Evolutionary conservation across 2,888 invertebrate genomes (phyloP).

Genomic region (Drosophila monieri): DNA sequence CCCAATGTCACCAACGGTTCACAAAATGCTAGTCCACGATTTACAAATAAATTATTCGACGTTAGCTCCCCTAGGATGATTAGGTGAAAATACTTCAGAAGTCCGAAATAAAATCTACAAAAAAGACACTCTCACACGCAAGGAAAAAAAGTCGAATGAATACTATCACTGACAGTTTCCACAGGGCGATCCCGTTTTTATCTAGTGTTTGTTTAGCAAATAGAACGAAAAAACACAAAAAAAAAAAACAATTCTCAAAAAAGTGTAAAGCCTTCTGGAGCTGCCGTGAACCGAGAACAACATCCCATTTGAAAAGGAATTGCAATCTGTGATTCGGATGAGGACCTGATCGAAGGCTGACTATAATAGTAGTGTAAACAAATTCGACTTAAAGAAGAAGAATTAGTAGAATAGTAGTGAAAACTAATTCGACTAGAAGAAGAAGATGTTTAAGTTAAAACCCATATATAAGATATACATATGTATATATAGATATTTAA

Average conservation of each 20-base stretch:
- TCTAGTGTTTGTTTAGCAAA: slow-evolving; percentile 2
- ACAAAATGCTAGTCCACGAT: slow-evolving; percentile 4
- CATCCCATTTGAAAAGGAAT: slow-evolving; percentile 2
- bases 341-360: slow-evolving; percentile 1
- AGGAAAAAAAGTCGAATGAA: slow-evolving; percentile 3
- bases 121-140: slow-evolving; percentile 4
- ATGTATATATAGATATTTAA: no score
- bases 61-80: slow-evolving; percentile 7
- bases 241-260: not conserved
- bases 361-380: no score
- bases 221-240: not conserved
- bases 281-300: slow-evolving; percentile 2
- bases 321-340: slow-evolving; percentile 8
- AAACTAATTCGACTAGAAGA: no score
- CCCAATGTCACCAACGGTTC: no score
- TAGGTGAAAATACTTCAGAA: slow-evolving; percentile 10
- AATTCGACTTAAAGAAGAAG: no score
- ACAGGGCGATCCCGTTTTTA: slow-evolving; percentile 1
- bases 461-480: not conserved
- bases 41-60: slow-evolving; percentile 9
- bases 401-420: no score
- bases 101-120: slow-evolving; percentile 10
- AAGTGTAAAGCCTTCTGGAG: slow-evolving; percentile 2
- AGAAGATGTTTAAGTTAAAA: not conserved
- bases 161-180: not conserved